Percentiles rank a stretch among this genome's conserved stretches.
Conservation (phyloP, 2,888 invertebrate species). For the Tetragnatha montana region DNA sequence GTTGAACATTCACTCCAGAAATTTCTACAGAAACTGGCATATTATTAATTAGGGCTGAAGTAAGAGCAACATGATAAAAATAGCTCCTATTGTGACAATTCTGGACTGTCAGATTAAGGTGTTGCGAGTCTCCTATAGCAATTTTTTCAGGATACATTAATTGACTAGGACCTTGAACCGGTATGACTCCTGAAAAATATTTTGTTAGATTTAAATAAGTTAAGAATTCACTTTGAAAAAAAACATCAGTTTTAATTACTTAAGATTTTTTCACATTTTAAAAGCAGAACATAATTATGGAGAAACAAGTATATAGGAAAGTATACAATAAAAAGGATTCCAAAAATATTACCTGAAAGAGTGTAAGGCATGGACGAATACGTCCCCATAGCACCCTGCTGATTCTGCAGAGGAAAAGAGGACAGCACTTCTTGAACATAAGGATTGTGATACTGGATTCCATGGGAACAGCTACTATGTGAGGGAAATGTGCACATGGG, state of each 20-base stretch:
- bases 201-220: too few relatives aligned
- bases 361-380: neutral
- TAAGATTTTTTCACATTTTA: too few relatives aligned
- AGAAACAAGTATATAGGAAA: neutral
- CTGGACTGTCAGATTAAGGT: constrained; percentile 38
- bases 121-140: constrained; percentile 46
- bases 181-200: neutral
- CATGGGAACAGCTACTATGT: neutral
- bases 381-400: neutral
- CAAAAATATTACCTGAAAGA: constrained; percentile 4
- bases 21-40: constrained; percentile 32
- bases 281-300: too few relatives aligned
- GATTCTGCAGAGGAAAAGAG: neutral
- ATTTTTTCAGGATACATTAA: constrained; percentile 56
- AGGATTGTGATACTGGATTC: constrained; percentile 11
- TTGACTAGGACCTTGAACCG: constrained; percentile 44
- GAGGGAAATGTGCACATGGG: neutral
- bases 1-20: constrained; percentile 35
- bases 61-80: constrained; percentile 44
- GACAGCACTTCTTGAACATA: neutral
- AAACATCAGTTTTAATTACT: neutral
- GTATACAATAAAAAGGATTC: neutral
- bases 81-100: constrained; percentile 24
- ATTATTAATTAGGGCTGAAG: constrained; percentile 47
- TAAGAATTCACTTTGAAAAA: neutral